Percentiles rank a stretch among this genome's conserved stretches.
phyloP scores from a whole-genome alignment of 1,140 invertebrate species.

The Dolichoris vasculosae region DNA sequence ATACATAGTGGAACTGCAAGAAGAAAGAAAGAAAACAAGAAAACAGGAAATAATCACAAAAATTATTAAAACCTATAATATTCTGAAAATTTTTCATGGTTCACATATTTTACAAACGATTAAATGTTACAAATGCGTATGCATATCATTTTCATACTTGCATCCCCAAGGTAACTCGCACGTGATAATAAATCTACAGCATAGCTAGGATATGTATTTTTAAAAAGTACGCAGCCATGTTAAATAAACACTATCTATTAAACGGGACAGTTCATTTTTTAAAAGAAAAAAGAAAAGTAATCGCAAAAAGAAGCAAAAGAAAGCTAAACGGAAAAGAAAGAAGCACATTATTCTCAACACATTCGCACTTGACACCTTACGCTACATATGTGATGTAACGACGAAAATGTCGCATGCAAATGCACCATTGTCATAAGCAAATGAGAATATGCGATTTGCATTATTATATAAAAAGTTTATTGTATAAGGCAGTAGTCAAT shows the following conservation, averaged over 20 bases:
- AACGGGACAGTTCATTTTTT: not conserved
- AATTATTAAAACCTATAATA: not conserved
- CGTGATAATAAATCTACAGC: constrained; percentile 3
- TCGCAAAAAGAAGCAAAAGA: not conserved
- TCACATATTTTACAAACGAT: constrained; percentile 15
- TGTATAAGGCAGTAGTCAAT: not conserved
- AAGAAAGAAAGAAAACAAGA: not conserved
- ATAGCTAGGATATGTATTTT: constrained; percentile 31
- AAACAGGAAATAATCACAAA: not conserved
- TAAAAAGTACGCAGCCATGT: not conserved
- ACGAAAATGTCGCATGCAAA: constrained; percentile 53
- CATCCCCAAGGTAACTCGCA: not conserved
- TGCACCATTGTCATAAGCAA: constrained; percentile 15
- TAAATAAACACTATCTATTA: constrained; percentile 37
- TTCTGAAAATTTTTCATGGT: not conserved
- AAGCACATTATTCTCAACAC: not conserved
- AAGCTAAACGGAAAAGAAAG: not conserved
- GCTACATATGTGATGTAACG: constrained; percentile 22
- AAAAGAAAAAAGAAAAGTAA: not conserved
- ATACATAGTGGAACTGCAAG: not conserved
- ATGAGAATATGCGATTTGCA: not conserved
- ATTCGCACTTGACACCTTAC: constrained; percentile 2
- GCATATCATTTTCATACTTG: not conserved
- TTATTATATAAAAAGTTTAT: not conserved
- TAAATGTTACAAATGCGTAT: constrained; percentile 1